Evolutionary conservation across 1,140 invertebrate genomes (phyloP).

Genomic region (Lepidurus apus): DNA sequence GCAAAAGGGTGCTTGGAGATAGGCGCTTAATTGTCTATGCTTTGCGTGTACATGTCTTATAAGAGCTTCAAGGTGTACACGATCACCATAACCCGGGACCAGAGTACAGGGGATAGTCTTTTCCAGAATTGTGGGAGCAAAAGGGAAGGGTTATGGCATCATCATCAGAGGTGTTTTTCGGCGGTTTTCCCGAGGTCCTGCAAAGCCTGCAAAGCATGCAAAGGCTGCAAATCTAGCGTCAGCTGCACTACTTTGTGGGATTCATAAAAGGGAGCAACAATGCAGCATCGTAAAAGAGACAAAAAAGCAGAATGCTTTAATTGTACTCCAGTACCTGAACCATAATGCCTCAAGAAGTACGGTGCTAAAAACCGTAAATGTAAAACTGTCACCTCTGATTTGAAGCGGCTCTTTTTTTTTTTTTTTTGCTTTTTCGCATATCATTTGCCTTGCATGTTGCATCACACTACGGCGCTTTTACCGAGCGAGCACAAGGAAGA

Average conservation of each 20-base stretch:
- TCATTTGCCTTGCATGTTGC: background rate
- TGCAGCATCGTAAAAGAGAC: background rate
- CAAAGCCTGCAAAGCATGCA: background rate
- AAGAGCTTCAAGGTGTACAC: background rate
- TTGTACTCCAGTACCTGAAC: conserved; percentile 6
- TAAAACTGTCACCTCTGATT: conserved; percentile 1
- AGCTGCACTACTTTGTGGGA: conserved; percentile 13
- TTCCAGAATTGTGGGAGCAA: background rate
- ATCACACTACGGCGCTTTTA: background rate
- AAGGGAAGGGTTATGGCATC: background rate
- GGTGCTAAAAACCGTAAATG: background rate
- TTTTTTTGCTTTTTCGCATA: background rate
- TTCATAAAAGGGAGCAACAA: background rate
- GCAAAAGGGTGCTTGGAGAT: background rate
- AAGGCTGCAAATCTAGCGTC: background rate
- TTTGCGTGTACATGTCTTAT: conserved; percentile 6
- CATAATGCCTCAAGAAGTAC: background rate
- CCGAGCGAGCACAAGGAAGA: conserved; percentile 7
- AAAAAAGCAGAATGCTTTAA: conserved; percentile 5
- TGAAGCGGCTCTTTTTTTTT: background rate
- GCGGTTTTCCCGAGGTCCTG: background rate
- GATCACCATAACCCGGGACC: background rate
- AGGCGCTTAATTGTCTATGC: background rate
- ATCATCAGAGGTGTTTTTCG: background rate
- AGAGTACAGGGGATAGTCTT: background rate